Evolutionary conservation across 2,113 vertebrate genomes (phyloP).

Genomic region (Dasypus novemcinctus): DNA sequence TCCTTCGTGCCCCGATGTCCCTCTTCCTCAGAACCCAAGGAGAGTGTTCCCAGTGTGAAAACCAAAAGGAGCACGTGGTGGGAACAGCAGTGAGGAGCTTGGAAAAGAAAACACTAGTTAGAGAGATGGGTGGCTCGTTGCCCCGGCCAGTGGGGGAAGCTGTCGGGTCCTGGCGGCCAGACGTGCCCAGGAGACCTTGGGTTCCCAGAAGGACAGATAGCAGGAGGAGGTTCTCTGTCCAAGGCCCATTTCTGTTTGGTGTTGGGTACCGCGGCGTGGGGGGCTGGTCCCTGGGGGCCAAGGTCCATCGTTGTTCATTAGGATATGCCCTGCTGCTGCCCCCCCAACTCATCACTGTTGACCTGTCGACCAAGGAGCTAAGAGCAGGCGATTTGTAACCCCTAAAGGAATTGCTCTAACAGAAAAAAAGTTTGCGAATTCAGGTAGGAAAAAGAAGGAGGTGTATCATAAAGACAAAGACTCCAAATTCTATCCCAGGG

Average conservation of each 20-base stretch:
- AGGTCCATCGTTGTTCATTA: background rate
- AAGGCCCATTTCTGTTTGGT: background rate
- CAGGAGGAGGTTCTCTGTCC: background rate
- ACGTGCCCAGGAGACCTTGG: fast-evolving
- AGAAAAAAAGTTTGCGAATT: background rate
- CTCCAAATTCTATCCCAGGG: too few relatives aligned
- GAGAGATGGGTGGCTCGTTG: background rate
- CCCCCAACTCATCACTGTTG: background rate
- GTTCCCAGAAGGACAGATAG: background rate
- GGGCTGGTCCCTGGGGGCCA: background rate
- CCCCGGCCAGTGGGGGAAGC: background rate
- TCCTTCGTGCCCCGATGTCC: background rate
- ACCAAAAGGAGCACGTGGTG: background rate
- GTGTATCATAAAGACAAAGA: background rate
- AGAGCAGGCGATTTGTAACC: background rate
- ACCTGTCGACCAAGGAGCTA: background rate
- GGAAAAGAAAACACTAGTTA: background rate
- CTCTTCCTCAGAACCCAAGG: background rate
- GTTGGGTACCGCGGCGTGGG: background rate
- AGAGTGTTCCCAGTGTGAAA: background rate
- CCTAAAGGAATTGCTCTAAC: background rate
- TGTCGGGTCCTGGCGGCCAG: background rate
- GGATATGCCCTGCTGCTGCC: fast-evolving
- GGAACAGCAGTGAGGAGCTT: too few relatives aligned
- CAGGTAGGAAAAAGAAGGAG: background rate